These are phyloP conservation scores for Mesaphorura yosii DNA, from an alignment of 1,140 invertebrate genomes.

Conservation along the genomic window DNA sequence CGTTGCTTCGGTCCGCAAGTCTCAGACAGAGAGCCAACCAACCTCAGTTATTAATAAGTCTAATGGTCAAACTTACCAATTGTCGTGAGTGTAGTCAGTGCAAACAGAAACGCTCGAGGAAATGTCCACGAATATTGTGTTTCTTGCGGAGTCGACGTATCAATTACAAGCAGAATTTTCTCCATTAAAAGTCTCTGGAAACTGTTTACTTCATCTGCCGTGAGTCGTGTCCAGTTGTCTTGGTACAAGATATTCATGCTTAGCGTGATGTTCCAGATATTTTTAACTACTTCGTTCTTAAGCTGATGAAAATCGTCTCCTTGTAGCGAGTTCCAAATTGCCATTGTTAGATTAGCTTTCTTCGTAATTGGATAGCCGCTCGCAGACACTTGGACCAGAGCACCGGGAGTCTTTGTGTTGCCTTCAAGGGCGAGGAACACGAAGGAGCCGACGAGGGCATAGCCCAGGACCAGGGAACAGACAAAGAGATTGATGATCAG, in stretches of 20 bases:
- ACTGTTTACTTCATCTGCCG: slow-evolving; percentile 69
- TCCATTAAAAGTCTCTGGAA: slow-evolving; percentile 79
- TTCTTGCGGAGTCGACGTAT: slow-evolving; percentile 44
- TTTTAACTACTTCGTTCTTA: slow-evolving; percentile 56
- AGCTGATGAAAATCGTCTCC: slow-evolving; percentile 27
- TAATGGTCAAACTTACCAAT: slow-evolving; percentile 84
- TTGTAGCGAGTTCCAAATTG: slow-evolving; percentile 23
- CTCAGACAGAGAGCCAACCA: too few species aligned
- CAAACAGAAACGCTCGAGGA: slow-evolving; percentile 87
- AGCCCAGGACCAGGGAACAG: slow-evolving; percentile 71
- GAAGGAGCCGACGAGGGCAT: slow-evolving; percentile 82
- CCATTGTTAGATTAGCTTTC: slow-evolving; percentile 19
- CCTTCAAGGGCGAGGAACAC: slow-evolving; percentile 85
- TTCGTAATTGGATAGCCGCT: slow-evolving; percentile 36
- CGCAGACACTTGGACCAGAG: slow-evolving; percentile 42
- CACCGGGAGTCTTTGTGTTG: slow-evolving; percentile 46
- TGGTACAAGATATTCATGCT: slow-evolving; percentile 84
- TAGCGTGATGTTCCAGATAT: slow-evolving; percentile 90
- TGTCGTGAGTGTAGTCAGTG: slow-evolving; percentile 86
- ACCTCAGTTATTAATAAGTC: too few species aligned
- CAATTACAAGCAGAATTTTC: slow-evolving; percentile 61
- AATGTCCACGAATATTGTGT: slow-evolving; percentile 75
- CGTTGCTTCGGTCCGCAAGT: too few species aligned
- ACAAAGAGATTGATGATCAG: slow-evolving; percentile 71
- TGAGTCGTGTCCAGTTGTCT: slow-evolving; percentile 84